phyloP scores from a whole-genome alignment of 2,888 invertebrate species.

The Adineta ricciae region DNA sequence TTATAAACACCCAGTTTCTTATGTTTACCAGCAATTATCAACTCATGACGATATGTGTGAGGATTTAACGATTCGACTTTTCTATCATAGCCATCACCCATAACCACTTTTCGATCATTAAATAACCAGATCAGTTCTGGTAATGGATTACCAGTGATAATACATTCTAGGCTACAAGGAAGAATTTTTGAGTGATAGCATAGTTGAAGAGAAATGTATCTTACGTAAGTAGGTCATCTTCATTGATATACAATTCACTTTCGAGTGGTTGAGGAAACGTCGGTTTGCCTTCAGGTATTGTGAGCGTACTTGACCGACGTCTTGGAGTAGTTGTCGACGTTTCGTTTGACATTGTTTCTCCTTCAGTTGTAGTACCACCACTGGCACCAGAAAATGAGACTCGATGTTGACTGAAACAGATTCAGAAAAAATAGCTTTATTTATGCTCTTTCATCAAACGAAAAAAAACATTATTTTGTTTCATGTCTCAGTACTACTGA shows the following conservation, averaged over 20 bases:
- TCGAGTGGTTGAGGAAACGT: background rate
- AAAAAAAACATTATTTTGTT: no score
- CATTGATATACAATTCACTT: background rate
- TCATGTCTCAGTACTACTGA: background rate
- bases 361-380: background rate
- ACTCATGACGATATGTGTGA: background rate
- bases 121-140: conserved; percentile 24
- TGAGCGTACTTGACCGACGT: background rate
- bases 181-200: no score
- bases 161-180: conserved; percentile 7
- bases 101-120: conserved; percentile 18
- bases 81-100: conserved; percentile 16
- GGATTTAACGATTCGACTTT: conserved; percentile 1
- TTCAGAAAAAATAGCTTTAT: no score
- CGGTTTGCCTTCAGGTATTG: background rate
- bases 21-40: background rate
- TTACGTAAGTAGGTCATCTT: conserved; percentile 6
- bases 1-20: background rate
- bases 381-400: background rate
- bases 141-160: conserved; percentile 16
- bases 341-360: background rate
- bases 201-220: no score
- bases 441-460: no score
- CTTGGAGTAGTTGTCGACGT: background rate
- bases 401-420: background rate